phyloP scores from a whole-genome alignment of 2,113 vertebrate genomes.

The Laterallus jamaicensis region DNA sequence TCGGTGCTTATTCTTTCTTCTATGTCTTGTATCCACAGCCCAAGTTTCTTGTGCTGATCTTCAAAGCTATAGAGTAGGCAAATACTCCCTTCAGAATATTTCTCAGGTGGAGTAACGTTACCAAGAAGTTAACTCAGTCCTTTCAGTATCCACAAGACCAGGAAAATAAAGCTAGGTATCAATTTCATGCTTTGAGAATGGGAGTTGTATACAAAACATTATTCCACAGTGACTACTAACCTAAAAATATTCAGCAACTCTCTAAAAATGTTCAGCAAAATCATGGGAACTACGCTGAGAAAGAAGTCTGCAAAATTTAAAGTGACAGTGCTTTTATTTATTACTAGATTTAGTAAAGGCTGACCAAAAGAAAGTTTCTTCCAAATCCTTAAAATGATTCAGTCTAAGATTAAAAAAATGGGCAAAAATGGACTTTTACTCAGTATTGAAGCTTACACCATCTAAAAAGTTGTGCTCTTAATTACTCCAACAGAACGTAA shows the following conservation, averaged over 20 bases:
- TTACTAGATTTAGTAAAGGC: neutral
- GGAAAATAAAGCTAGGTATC: neutral
- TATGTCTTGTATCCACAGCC: conserved; percentile 87
- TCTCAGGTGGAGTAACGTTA: neutral
- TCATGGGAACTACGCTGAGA: conserved; percentile 46
- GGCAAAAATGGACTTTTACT: neutral
- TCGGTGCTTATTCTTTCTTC: conserved; percentile 84
- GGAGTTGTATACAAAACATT: conserved; percentile 6
- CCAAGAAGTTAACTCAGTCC: neutral
- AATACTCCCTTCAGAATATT: neutral
- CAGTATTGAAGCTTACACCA: neutral
- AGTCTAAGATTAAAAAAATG: neutral
- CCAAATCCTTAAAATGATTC: neutral
- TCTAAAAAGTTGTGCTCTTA: neutral
- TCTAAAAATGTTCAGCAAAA: conserved; percentile 63
- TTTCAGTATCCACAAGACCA: neutral
- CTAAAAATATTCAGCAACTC: conserved; percentile 67
- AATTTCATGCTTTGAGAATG: neutral
- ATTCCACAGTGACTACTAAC: conserved; percentile 34
- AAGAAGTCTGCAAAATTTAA: conserved; percentile 46
- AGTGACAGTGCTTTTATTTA: conserved; percentile 29
- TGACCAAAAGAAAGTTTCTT: neutral
- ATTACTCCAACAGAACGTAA: neutral
- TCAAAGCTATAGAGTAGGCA: conserved; percentile 82
- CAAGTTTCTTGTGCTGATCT: conserved; percentile 80